phyloP scores from a whole-genome alignment of 2,888 invertebrate species.

The Tetragnatha montana region DNA sequence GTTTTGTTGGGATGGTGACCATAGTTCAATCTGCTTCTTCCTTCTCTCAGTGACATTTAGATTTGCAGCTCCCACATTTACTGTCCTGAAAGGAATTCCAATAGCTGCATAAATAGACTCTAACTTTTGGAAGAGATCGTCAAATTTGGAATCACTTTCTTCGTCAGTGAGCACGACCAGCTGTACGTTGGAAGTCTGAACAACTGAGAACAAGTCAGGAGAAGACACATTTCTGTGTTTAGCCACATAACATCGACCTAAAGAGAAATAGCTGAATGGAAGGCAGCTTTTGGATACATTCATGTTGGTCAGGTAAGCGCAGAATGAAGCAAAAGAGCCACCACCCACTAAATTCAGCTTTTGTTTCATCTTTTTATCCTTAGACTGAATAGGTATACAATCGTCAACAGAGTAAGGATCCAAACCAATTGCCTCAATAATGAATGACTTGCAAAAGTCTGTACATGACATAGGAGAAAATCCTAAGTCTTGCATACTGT shows the following conservation, averaged over 20 bases:
- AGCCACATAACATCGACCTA: conserved; percentile 51
- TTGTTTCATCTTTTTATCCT: conserved; percentile 79
- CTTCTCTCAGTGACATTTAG: conserved; percentile 83
- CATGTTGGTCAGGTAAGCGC: conserved; percentile 83
- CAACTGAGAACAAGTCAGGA: conserved; percentile 51
- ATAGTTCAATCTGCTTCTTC: conserved; percentile 84
- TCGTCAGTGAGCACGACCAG: conserved; percentile 73
- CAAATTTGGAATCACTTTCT: conserved; percentile 77
- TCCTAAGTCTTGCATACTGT: neutral
- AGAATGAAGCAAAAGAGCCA: conserved; percentile 84
- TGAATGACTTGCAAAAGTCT: conserved; percentile 61
- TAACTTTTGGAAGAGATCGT: conserved; percentile 79
- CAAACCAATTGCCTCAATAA: conserved; percentile 55
- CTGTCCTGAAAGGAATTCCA: conserved; percentile 83
- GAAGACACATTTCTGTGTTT: neutral
- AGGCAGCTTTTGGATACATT: conserved; percentile 31
- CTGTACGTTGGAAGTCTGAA: conserved; percentile 57
- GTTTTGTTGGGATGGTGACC: conserved; percentile 81
- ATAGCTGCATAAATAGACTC: conserved; percentile 82
- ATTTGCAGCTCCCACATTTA: conserved; percentile 81
- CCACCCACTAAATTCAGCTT: conserved; percentile 86
- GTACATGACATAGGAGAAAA: conserved; percentile 40
- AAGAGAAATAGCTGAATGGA: conserved; percentile 43
- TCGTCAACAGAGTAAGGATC: conserved; percentile 40
- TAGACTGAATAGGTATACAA: conserved; percentile 75